Conservation (phyloP, 2,888 invertebrate genomes). For the Arctia plantaginis region DNA sequence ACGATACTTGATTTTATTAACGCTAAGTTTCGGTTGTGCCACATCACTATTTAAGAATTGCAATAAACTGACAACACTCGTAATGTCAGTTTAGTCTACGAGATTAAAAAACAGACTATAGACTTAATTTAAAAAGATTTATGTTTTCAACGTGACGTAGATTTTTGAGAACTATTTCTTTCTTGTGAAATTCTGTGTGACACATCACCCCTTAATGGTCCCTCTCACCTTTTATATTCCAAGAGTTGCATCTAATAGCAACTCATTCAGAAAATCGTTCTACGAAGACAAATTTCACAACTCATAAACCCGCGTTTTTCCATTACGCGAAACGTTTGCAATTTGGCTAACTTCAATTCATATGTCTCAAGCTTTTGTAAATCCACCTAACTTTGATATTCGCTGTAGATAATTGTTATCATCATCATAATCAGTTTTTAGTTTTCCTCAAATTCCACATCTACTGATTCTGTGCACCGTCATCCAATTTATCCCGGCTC, state of each 20-base stretch:
- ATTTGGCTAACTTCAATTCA: background rate
- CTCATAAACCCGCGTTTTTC: background rate
- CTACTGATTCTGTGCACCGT: background rate
- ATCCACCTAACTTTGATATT: background rate
- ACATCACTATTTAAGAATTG: no score
- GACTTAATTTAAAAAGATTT: background rate
- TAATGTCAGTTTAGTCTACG: no score
- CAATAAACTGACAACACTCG: no score
- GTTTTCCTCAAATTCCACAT: background rate
- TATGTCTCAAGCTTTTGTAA: background rate
- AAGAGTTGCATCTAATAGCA: conserved; percentile 16
- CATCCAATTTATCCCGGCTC: background rate
- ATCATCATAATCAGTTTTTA: background rate
- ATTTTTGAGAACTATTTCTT: background rate
- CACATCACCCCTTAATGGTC: background rate
- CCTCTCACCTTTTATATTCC: background rate
- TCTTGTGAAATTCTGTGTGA: background rate
- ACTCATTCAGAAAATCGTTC: background rate
- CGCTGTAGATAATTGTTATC: background rate
- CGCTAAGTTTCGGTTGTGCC: no score
- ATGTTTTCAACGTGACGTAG: background rate
- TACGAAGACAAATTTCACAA: conserved; percentile 13
- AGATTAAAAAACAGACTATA: no score
- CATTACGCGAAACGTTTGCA: background rate
- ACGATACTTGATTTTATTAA: no score